These are phyloP conservation scores for Nematopogon swammerdamellus DNA, from an alignment of 2,888 invertebrate species.

Conservation along the genomic window DNA sequence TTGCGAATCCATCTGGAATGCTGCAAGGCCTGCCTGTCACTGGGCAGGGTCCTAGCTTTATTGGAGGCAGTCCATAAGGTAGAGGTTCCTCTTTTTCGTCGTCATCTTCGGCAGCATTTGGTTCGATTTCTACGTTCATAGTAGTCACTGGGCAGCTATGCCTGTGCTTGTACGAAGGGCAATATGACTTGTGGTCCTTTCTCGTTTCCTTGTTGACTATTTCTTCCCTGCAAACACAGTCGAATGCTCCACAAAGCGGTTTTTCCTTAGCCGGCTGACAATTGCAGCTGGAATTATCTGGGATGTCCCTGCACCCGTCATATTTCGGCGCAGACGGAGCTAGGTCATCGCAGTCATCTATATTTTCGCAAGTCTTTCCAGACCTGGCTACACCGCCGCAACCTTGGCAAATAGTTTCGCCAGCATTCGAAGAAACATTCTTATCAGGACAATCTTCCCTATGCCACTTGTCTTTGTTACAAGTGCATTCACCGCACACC, in stretches of 20 bases:
- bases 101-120: constrained; percentile 22
- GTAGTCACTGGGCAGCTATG: constrained; percentile 31
- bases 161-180: constrained; percentile 40
- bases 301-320: constrained; percentile 13
- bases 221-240: constrained; percentile 37
- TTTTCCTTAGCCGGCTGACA: constrained; percentile 34
- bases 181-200: constrained; percentile 35
- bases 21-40: constrained; percentile 41
- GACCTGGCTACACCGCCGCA: constrained; percentile 25
- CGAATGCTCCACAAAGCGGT: constrained; percentile 39
- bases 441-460: constrained; percentile 30
- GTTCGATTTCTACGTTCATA: constrained; percentile 28
- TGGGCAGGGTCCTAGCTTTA: constrained; percentile 44
- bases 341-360: no score
- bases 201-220: constrained; percentile 23
- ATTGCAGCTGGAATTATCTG: constrained; percentile 35
- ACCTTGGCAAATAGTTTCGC: constrained; percentile 22
- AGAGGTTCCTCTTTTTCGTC: constrained; percentile 34
- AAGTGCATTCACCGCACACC: constrained; percentile 36
- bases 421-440: neutral
- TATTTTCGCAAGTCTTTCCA: constrained; percentile 33
- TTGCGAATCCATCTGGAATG: constrained; percentile 41
- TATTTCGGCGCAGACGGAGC: neutral
- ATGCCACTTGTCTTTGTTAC: constrained; percentile 32
- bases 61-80: constrained; percentile 43